These are phyloP conservation scores for Neoscelio sp. DNA, from an alignment of 2,888 invertebrate species.

Conservation along the genomic window DNA sequence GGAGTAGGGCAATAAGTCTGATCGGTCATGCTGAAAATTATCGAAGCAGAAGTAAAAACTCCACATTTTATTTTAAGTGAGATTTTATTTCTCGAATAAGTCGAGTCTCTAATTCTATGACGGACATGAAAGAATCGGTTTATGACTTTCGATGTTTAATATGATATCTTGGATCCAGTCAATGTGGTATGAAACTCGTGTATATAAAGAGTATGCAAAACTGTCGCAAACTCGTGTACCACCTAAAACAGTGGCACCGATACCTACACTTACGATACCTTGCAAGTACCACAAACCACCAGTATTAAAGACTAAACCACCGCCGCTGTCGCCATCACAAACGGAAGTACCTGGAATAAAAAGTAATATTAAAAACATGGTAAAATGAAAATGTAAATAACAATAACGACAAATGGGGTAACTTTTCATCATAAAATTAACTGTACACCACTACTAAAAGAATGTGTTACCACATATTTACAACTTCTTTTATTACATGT, in stretches of 20 bases:
- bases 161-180: slow-evolving; percentile 79
- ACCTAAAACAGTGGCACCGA: slow-evolving; percentile 70
- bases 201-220: slow-evolving; percentile 80
- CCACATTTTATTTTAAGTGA: too few species aligned
- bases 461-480: too few species aligned
- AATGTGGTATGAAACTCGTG: slow-evolving; percentile 77
- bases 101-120: too few species aligned
- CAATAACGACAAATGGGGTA: too few species aligned
- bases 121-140: slow-evolving; percentile 68
- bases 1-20: too few species aligned
- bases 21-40: too few species aligned
- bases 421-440: too few species aligned
- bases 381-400: slow-evolving; percentile 4
- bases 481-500: too few species aligned
- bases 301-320: slow-evolving; percentile 81
- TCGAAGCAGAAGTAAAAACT: too few species aligned
- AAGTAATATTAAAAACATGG: not conserved
- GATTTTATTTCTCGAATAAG: too few species aligned
- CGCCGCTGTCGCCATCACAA: slow-evolving; percentile 84
- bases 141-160: slow-evolving; percentile 67
- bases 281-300: slow-evolving; percentile 81
- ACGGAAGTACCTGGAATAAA: slow-evolving; percentile 80
- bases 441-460: too few species aligned
- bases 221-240: slow-evolving; percentile 76
- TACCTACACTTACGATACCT: slow-evolving; percentile 83